Conservation (phyloP, 2,113 vertebrate genomes). For the Burhinus bistriatus region DNA sequence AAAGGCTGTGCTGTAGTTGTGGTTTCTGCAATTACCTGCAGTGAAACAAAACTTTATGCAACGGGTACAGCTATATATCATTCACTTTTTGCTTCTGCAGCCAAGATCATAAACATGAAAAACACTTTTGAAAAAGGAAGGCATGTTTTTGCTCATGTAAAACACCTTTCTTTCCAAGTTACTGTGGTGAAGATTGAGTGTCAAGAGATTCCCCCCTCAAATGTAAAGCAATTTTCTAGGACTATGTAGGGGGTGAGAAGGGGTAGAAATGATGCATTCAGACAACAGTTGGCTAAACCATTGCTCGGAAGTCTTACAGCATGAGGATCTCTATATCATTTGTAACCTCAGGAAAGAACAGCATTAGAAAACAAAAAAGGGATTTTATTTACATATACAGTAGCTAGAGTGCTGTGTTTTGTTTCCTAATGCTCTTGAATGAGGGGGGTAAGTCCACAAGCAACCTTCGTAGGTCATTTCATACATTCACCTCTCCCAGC, state of each 20-base stretch:
- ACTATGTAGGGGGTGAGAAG: background rate
- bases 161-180: background rate
- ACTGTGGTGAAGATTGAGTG: background rate
- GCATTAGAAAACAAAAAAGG: background rate
- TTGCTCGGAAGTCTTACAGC: background rate
- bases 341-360: background rate
- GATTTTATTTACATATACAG: background rate
- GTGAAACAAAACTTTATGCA: background rate
- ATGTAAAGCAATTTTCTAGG: background rate
- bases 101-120: background rate
- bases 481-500: background rate
- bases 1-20: background rate
- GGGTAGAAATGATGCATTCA: background rate
- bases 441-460: background rate
- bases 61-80: background rate
- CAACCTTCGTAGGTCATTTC: background rate
- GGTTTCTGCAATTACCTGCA: slow-evolving; percentile 9
- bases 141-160: background rate
- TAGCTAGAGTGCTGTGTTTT: background rate
- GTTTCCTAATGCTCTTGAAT: background rate
- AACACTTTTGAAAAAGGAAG: background rate
- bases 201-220: background rate
- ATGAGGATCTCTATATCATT: background rate
- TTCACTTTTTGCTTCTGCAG: background rate
- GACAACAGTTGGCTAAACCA: background rate